Evolutionary conservation across 1,140 invertebrate species (phyloP), one percentile per base, ranked within the genome.

Genomic region (Helicoverpa armigera): DNA sequence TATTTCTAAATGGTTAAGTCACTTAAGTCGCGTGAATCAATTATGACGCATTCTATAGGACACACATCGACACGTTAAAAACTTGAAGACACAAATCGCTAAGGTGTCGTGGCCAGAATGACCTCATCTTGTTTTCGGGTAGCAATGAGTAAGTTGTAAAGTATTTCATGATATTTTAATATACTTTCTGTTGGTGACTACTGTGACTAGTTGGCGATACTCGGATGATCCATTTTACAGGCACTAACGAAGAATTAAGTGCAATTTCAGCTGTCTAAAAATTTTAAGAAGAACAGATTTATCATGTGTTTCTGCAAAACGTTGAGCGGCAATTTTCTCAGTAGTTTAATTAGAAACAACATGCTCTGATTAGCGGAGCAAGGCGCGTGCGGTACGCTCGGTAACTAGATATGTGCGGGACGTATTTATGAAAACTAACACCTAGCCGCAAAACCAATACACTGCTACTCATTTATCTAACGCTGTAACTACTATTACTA

Each of bases 301-400:
- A 35, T 35, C 35, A 35, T 35, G n/a, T 48, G 35, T 16, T 65
- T 65, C 48, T 70, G 3, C 12, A 70, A 70, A 60, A 58, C 58
- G 9, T 74, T 18, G 7, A 16, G 54, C 54, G 31, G n/a, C 11
- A 43, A 13, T 65, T 77, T 77, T 65, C 11, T 60, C 11, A 13
- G 35, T 9, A 77, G 23, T 65, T 65, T 77, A 65, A 77, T 77
- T 65, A 65, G 31, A 29, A 74, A 14, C 54, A 77, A 31, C 61
- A 77, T 77, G 75, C 61, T 77, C 75, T 77, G 75, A 67, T 77
- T 77, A 67, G 43, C 29, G 23, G 50, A 12, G 75, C 75, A 65
- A 77, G 61, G n/a, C 31, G 53, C 72, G 75, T 77, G 23, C 75
- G 75, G 18, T 77, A 67, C 48, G 18, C 31, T 16, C 54, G 54